Conservation (phyloP, 2,797 vertebrate species). For the Epinephelus malabaricus region DNA sequence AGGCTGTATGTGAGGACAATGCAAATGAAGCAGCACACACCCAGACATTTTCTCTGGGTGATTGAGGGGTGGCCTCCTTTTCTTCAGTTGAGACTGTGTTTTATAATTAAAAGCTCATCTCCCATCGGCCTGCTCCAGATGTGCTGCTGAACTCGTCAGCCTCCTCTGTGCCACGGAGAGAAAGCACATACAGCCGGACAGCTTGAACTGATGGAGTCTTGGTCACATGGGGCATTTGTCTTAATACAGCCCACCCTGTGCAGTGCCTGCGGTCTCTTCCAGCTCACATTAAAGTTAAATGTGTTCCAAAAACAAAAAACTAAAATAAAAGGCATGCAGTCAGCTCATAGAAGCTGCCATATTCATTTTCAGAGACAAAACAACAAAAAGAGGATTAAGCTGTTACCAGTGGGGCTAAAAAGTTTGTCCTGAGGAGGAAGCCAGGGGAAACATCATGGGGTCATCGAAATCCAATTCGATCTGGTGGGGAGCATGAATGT, state of each 20-base stretch:
- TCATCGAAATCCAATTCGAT: not conserved
- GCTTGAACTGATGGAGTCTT: constrained; percentile 40
- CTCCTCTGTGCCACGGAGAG: constrained; percentile 49
- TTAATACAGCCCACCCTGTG: constrained; percentile 30
- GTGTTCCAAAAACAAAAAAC: not conserved
- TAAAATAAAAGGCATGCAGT: not conserved
- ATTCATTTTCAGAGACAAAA: not conserved
- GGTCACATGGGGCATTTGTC: constrained; percentile 55
- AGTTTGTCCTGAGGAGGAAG: not conserved
- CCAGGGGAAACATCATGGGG: not conserved
- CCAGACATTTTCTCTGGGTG: constrained; percentile 42
- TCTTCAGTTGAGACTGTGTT: constrained; percentile 52
- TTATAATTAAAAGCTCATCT: constrained; percentile 74
- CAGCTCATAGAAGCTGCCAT: not conserved
- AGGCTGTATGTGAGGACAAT: constrained; percentile 42
- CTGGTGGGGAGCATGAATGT: not conserved
- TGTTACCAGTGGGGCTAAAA: not conserved
- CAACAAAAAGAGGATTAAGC: not conserved
- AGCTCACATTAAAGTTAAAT: no score
- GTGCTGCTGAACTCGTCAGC: constrained; percentile 59
- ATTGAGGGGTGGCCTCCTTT: constrained; percentile 60
- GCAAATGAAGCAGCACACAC: constrained; percentile 34
- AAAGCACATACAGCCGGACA: constrained; percentile 44
- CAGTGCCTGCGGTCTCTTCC: constrained; percentile 23
- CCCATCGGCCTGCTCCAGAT: constrained; percentile 65